Conservation (phyloP, 2,113 vertebrate species). For the Sapajus apella region DNA sequence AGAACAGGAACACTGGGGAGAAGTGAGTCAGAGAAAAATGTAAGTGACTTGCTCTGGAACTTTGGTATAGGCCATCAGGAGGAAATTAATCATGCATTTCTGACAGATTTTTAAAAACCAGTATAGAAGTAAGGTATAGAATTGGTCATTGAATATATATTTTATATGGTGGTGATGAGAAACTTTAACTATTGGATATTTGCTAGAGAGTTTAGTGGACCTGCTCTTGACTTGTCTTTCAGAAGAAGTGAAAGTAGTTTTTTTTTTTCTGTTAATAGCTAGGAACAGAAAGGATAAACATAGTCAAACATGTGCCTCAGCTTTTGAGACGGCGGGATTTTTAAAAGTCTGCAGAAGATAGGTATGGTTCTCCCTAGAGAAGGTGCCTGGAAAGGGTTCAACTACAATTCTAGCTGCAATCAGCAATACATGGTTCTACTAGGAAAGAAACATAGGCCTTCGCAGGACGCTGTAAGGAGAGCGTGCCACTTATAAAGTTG, state of each 20-base stretch:
- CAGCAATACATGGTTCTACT: not conserved
- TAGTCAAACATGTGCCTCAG: not conserved
- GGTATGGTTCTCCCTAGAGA: not conserved
- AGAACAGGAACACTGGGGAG: not conserved
- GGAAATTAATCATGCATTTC: not conserved
- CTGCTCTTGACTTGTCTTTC: not conserved
- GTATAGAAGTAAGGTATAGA: not conserved
- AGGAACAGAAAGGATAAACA: not conserved
- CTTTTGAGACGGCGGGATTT: not conserved
- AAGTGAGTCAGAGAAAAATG: not conserved
- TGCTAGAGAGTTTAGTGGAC: not conserved
- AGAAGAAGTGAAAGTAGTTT: not conserved
- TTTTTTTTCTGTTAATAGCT: not conserved
- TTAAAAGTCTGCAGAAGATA: not conserved
- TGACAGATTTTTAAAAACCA: not conserved
- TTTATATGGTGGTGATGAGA: not conserved
- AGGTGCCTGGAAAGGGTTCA: not conserved
- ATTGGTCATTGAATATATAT: not conserved
- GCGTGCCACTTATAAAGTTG: not conserved
- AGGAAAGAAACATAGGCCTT: not conserved
- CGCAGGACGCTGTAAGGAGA: not conserved
- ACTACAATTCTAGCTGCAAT: not conserved
- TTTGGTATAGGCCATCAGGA: not conserved
- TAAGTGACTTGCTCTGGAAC: not conserved
- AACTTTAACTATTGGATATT: not conserved